phyloP scores from a whole-genome alignment of 2,888 invertebrate genomes.

The Cantharis flavilabris region DNA sequence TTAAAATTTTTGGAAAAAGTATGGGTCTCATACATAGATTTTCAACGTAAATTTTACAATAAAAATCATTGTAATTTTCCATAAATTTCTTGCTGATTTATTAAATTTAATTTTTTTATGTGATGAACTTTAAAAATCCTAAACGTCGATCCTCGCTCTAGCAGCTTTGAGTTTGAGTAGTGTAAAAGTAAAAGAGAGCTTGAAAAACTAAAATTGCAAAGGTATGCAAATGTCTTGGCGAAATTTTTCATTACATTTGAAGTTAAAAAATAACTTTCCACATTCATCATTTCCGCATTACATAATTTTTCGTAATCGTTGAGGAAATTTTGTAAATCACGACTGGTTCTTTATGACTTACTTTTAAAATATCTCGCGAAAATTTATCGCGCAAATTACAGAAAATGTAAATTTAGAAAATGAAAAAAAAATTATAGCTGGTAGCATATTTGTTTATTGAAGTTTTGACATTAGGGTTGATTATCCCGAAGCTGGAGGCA shows the following conservation, averaged over 20 bases:
- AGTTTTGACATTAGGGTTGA: conserved; percentile 6
- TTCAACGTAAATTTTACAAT: no score
- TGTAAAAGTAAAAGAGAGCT: background rate
- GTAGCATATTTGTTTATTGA: conserved; percentile 1
- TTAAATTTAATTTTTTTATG: no score
- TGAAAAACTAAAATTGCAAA: background rate
- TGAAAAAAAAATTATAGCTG: background rate
- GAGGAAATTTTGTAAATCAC: background rate
- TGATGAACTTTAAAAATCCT: background rate
- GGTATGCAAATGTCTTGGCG: background rate
- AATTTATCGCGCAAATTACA: background rate
- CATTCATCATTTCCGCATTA: background rate
- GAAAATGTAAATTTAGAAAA: background rate
- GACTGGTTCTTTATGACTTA: background rate
- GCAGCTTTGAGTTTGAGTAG: background rate
- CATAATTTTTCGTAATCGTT: background rate
- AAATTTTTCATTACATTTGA: background rate
- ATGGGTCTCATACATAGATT: no score
- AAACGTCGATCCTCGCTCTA: background rate
- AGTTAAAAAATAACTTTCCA: background rate
- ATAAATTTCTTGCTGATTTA: no score
- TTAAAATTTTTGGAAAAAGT: no score
- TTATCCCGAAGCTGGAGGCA: conserved; percentile 14
- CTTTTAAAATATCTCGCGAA: background rate
- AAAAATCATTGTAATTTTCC: no score